Conservation (phyloP, 2,888 invertebrate species). For the Prostheceraeus crozeri region DNA sequence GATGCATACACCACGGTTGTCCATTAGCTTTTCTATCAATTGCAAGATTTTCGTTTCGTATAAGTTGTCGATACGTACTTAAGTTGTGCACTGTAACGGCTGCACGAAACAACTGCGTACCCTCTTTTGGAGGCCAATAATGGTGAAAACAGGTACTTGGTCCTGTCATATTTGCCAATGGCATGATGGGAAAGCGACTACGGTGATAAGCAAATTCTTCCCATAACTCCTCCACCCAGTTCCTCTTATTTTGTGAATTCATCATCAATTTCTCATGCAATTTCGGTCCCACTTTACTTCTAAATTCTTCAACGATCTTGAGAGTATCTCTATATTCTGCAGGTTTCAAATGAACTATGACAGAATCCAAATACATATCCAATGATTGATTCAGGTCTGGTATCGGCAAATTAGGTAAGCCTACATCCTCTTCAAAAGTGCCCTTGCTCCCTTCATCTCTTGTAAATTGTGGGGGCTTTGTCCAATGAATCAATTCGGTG, state of each 20-base stretch:
- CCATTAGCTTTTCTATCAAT: not conserved
- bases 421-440: constrained; percentile 12
- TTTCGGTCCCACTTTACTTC: not conserved
- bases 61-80: not conserved
- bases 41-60: not conserved
- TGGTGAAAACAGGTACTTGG: not conserved
- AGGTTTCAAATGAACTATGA: not conserved
- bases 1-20: not conserved
- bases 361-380: constrained; percentile 19
- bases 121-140: not conserved
- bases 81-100: not conserved
- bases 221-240: constrained; percentile 31
- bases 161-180: constrained; percentile 25
- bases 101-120: not conserved
- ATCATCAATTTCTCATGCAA: not conserved
- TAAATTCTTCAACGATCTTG: not conserved
- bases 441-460: too few species aligned
- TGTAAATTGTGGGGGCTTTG: too few species aligned
- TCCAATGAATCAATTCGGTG: too few species aligned
- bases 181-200: constrained; percentile 5
- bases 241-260: constrained; percentile 7
- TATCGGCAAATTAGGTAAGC: not conserved
- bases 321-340: not conserved
- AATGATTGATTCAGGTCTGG: constrained; percentile 11
- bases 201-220: constrained; percentile 27